phyloP scores from a whole-genome alignment of 2,113 vertebrate species.

The Taxidea taxus region DNA sequence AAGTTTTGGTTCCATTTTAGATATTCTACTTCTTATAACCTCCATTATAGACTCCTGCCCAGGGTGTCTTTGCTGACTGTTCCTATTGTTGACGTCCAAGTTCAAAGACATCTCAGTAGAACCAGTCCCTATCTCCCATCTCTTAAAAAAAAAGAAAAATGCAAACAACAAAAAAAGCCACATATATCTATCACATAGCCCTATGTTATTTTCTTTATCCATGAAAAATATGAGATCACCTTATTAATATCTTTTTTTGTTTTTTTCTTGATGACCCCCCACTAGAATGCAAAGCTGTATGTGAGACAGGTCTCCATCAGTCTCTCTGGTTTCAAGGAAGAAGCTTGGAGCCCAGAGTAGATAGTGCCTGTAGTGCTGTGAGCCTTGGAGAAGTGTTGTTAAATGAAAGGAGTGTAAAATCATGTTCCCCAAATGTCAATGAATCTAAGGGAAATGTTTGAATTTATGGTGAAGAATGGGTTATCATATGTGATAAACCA shows the following conservation, averaged over 20 bases:
- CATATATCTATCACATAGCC: neutral
- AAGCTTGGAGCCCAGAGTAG: neutral
- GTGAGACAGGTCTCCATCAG: neutral
- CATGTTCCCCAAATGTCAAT: neutral
- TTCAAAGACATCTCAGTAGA: neutral
- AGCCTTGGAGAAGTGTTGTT: neutral
- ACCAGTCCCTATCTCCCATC: neutral
- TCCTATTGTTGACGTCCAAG: neutral
- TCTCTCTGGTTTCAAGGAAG: neutral
- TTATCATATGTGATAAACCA: constrained; percentile 16
- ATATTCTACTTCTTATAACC: neutral
- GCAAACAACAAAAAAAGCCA: neutral
- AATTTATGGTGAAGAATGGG: neutral
- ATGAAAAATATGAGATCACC: neutral
- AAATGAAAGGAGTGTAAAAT: neutral
- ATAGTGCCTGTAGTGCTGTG: accelerated
- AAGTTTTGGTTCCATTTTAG: neutral
- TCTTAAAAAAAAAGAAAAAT: neutral
- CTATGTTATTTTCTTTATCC: neutral
- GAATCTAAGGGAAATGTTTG: neutral
- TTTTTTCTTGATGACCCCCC: neutral
- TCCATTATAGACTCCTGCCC: neutral
- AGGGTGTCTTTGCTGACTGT: neutral
- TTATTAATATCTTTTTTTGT: neutral
- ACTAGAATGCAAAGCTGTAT: neutral